Percentiles rank a stretch among this genome's conserved stretches.
Conservation (phyloP, 37 sponge, comb jelly and placozoan species). For the Aplysina aerophoba region DNA sequence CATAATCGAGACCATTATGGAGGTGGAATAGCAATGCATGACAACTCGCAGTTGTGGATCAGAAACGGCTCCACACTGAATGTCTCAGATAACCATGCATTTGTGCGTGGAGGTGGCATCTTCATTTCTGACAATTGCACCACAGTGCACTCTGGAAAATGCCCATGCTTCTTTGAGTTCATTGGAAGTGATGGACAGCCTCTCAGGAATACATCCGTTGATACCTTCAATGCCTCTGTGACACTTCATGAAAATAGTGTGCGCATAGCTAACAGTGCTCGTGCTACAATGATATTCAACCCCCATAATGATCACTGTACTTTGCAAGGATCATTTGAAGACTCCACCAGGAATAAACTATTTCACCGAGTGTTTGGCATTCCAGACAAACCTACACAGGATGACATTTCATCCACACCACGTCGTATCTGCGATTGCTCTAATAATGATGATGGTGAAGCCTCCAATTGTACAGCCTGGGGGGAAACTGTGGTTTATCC, state of each 20-base stretch:
- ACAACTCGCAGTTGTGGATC: neutral
- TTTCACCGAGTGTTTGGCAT: neutral
- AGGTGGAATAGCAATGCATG: conserved; percentile 1
- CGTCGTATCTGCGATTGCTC: neutral
- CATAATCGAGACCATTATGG: neutral
- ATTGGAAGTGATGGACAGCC: neutral
- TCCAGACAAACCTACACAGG: neutral
- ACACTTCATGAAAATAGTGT: neutral
- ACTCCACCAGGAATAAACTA: neutral
- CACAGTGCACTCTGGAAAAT: neutral
- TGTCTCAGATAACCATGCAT: neutral
- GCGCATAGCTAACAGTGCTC: neutral
- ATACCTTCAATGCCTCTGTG: neutral
- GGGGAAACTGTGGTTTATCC: neutral
- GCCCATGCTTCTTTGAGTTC: conserved; percentile 23
- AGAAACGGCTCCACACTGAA: neutral
- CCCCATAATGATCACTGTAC: neutral
- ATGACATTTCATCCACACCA: neutral
- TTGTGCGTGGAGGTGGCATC: conserved; percentile 10
- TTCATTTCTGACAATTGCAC: conserved; percentile 19
- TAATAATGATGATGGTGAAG: neutral
- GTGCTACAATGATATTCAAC: conserved; percentile 16
- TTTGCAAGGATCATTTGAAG: neutral
- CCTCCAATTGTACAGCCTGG: neutral
- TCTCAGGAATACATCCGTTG: neutral